These are phyloP conservation scores for Drosophila nasuta DNA, from an alignment of 1,140 invertebrate species.

Conservation along the genomic window DNA sequence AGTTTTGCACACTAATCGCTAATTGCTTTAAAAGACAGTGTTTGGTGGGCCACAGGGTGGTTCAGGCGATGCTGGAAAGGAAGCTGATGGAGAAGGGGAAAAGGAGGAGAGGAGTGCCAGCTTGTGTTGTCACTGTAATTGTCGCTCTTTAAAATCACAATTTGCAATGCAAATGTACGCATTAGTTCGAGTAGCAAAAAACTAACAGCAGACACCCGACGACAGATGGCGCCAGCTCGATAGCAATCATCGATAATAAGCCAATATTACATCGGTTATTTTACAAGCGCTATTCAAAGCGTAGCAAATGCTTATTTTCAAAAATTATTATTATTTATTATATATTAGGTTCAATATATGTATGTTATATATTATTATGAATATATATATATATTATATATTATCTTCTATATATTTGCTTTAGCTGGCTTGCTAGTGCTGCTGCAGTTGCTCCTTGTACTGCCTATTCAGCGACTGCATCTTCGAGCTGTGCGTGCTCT, in stretches of 20 bases:
- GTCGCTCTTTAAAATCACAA: constrained; percentile 79
- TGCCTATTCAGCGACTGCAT: constrained; percentile 50
- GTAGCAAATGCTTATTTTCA: too few relatives aligned
- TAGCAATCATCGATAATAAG: too few relatives aligned
- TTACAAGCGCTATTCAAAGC: too few relatives aligned
- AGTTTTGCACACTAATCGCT: constrained; percentile 76
- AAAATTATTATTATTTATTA: too few relatives aligned
- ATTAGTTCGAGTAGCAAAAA: constrained; percentile 66
- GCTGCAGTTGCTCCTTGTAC: constrained; percentile 21
- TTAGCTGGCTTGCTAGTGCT: background rate
- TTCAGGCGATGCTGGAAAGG: background rate
- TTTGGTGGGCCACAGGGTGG: constrained; percentile 3
- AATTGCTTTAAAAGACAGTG: constrained; percentile 77
- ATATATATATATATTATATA: too few relatives aligned
- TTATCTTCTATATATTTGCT: background rate
- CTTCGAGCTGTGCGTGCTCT: constrained; percentile 38
- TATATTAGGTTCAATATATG: too few relatives aligned
- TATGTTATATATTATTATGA: too few relatives aligned
- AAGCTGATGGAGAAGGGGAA: background rate
- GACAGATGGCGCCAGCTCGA: constrained; percentile 46
- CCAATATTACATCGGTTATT: too few relatives aligned
- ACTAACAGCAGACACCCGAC: constrained; percentile 30
- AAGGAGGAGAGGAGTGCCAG: background rate
- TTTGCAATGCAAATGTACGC: constrained; percentile 82
- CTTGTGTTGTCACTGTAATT: constrained; percentile 61